Base-by-base conservation (phyloP, 2,888 invertebrate species). In the Amaurobius ferox region DNA sequence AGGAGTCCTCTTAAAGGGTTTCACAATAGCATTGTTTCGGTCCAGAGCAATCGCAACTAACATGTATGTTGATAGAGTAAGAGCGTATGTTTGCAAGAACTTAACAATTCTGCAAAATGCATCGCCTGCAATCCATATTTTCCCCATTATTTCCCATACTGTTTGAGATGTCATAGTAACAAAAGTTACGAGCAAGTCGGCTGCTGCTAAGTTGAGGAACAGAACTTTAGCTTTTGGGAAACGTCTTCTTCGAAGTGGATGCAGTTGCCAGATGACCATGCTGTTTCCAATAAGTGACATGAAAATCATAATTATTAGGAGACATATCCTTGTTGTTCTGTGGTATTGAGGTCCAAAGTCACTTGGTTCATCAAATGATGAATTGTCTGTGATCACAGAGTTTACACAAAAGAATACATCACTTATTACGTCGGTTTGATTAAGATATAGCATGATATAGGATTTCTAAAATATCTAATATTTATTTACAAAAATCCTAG, bases 31-130 rank as follows among this genome's bases (percentile, higher is more conserved):
- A 86, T 90, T 90, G 80, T 91, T 91, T 16, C 91, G 89, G 88
- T 91, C 91, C 9, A 91, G 81, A 29, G 91, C 91, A 35, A 91
- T 90, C 9, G 91, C 90, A 1, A 91, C 90, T 40, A 91, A 87
- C 90, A 91, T 91, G 88, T 91, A 91, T 55, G 90, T 91, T 87
- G 91, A 91, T 48, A 90, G 89, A 81, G 90, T 90, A 79, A 91
- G 90, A 23, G 90, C 88, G 73, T 91, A 90, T 40, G 90, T 91
- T 88, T 91, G 91, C 2, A 90, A 79, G 88, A 91, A 91, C 89
- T 91, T 91, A 73, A 91, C 88, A 26, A 90, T 83, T 73, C 90
- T 90, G 86, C 91, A 91, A 89, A 90, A 88, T 40, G 89, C 88
- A 55, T 90, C 90, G 0, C 77, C 77, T 9, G 91, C 90, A 23